Conservation (phyloP, 2,113 vertebrate genomes). For the Octodon degus region DNA sequence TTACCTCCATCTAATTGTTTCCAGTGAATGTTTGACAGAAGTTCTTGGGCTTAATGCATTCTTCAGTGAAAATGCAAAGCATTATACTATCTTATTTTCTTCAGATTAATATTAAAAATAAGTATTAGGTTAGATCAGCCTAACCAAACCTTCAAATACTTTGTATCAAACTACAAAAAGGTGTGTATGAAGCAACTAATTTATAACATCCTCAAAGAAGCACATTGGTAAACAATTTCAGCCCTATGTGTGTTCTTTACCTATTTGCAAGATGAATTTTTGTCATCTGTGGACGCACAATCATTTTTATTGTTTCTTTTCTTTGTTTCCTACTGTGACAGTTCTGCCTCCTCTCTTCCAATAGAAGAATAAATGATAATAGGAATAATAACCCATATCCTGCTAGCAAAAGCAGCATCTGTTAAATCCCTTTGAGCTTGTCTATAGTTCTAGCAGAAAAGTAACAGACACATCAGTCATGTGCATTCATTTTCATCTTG, state of each 20-base stretch:
- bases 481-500: neutral
- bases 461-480: neutral
- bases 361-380: conserved; percentile 58
- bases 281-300: conserved; percentile 35
- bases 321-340: conserved; percentile 51
- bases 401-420: conserved; percentile 34
- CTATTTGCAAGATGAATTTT: conserved; percentile 27
- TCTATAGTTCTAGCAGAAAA: neutral
- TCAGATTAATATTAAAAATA: conserved; percentile 60
- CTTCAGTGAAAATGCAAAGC: conserved; percentile 10
- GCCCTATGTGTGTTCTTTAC: neutral
- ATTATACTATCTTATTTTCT: conserved; percentile 52
- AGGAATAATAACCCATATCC: conserved; percentile 48
- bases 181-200: neutral
- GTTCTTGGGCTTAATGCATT: conserved; percentile 32
- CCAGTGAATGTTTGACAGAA: conserved; percentile 48
- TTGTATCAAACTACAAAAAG: neutral
- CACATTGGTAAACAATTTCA: neutral
- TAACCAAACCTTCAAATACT: conserved; percentile 25
- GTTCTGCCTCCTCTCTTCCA: conserved; percentile 20
- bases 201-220: neutral
- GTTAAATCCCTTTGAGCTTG: neutral
- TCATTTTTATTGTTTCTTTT: conserved; percentile 60
- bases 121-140: conserved; percentile 47
- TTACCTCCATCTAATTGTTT: conserved; percentile 52